These are phyloP conservation scores for Platycnemis pennipes DNA, from an alignment of 2,888 invertebrate genomes.

Conservation along the genomic window DNA sequence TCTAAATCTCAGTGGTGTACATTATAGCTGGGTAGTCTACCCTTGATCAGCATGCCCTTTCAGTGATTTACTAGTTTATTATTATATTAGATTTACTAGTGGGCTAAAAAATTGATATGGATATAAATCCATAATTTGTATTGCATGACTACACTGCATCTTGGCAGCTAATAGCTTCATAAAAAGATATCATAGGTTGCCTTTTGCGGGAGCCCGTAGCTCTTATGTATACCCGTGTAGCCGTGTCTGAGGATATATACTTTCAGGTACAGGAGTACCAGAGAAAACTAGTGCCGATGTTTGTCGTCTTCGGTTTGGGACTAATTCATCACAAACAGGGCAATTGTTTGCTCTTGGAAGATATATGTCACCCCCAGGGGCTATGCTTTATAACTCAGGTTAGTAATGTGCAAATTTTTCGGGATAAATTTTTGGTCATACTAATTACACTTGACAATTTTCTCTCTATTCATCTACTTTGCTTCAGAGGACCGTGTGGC, in stretches of 20 bases:
- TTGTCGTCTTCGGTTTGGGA: constrained; percentile 83
- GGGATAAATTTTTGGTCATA: neutral
- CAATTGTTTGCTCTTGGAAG: constrained; percentile 85
- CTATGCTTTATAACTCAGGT: constrained; percentile 87
- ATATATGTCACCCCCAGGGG: constrained; percentile 86
- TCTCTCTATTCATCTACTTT: neutral
- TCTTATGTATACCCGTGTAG: neutral
- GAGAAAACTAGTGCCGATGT: constrained; percentile 81
- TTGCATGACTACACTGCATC: neutral
- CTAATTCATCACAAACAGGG: constrained; percentile 85
- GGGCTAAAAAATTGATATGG: no score
- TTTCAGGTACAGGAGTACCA: constrained; percentile 71
- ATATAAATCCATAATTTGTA: no score
- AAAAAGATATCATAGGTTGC: no score
- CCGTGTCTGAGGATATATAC: neutral
- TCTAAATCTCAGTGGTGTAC: no score
- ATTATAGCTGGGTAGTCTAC: no score
- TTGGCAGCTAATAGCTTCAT: neutral
- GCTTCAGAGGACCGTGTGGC: constrained; percentile 77
- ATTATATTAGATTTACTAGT: no score
- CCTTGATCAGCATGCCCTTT: no score
- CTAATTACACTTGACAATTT: neutral
- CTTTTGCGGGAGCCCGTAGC: no score
- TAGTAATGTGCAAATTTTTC: constrained; percentile 71
- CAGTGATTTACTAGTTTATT: no score